Conservation (phyloP, 2,797 vertebrate species). For the Myoxocephalus aenaeus region DNA sequence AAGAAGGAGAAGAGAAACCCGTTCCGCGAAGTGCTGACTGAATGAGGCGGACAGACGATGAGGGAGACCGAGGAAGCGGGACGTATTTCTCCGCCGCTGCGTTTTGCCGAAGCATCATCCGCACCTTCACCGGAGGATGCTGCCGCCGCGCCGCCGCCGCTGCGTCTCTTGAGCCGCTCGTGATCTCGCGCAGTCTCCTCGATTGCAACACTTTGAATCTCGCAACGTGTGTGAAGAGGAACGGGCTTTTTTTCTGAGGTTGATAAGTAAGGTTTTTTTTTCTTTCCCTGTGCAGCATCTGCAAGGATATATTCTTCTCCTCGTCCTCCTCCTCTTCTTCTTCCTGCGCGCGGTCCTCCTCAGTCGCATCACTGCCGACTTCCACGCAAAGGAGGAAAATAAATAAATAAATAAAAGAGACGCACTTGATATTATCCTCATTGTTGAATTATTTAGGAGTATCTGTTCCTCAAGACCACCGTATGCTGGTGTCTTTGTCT, state of each 20-base stretch:
- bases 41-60: conserved; percentile 1
- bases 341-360: conserved; percentile 18
- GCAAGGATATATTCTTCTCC: conserved; percentile 10
- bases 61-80: conserved; percentile 17
- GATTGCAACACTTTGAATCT: conserved; percentile 5
- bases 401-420: neutral
- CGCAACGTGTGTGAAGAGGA: conserved; percentile 14
- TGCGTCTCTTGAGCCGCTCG: conserved; percentile 17
- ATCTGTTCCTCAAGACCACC: conserved; percentile 33
- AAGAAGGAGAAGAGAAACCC: no score
- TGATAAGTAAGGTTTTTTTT: neutral
- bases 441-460: conserved; percentile 52
- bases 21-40: neutral
- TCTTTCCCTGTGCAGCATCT: conserved; percentile 20
- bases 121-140: conserved; percentile 52
- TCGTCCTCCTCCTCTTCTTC: neutral
- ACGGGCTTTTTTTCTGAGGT: conserved; percentile 2
- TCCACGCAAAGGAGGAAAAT: conserved; percentile 27
- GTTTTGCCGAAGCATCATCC: conserved; percentile 41
- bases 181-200: conserved; percentile 25
- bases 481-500: conserved; percentile 52
- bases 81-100: conserved; percentile 13
- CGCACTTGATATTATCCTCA: conserved; percentile 23
- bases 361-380: conserved; percentile 51
- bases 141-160: conserved; percentile 51